Evolutionary conservation across 2,113 vertebrate genomes (phyloP), one percentile per base, ranked within the genome.

Genomic region (Hemiscyllium ocellatum): DNA sequence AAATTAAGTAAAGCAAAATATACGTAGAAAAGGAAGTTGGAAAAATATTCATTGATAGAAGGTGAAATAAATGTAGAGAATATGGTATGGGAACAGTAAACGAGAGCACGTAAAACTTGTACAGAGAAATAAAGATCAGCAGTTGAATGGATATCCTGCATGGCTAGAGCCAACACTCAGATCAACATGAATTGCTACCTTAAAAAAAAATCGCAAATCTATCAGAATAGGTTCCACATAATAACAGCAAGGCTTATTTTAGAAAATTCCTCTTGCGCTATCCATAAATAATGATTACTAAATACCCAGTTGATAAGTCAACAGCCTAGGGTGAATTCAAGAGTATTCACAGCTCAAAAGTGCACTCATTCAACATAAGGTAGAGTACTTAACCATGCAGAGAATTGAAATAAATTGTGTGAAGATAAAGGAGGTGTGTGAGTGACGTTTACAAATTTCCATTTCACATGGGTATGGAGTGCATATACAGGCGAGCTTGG

Each of bases 1-100:
- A 47, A 76, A 72, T 76, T 52, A 72, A 95, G 72, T 52, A 52
- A 95, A 72, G 47, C 29, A 93, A 93, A 93, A 93, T 66, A 26
- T n/a, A 37, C 37, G 66, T 93, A 19, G 52, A 91, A 65, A 91
- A 91, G 87, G 56, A 65, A 65, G 29, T 47, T 42, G 37, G 80
- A 47, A 17, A 47, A 83, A 83, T 83, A 83, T 83, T 83, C 80
- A 83, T 80, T 47, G 80, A 15, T n/a, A 33, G 61, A 66, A 68
- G n/a, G 61, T n/a, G 61, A 68, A 93, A 93, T 37, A 29, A 93
- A 37, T 66, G 61, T 37, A 6, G 17, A 0, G 17, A 93, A 42
- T 93, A n/a, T 66, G n/a, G 37, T n/a, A 42, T n/a, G 33, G 2
- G 66, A 19, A 37, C 89, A 22, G 89, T n/a, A n/a, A 93, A 68